Evolutionary conservation across 2,797 vertebrate genomes (phyloP).

Genomic region (Champsocephalus gunnari): DNA sequence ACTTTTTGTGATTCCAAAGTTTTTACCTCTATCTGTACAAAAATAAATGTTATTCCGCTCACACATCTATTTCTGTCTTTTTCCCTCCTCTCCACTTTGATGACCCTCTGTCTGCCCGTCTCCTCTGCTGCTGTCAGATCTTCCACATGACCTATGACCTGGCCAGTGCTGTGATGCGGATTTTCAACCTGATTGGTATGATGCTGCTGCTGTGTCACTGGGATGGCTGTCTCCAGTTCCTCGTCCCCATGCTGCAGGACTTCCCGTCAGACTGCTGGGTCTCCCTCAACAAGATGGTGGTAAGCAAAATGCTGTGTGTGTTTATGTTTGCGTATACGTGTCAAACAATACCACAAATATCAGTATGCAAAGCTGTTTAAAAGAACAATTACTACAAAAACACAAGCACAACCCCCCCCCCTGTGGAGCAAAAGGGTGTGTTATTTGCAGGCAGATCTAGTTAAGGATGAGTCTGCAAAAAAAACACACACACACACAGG

Average conservation of each 20-base stretch:
- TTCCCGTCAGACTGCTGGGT: constrained; percentile 96
- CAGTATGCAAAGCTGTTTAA: constrained; percentile 1
- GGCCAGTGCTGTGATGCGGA: constrained; percentile 95
- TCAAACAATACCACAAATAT: background rate
- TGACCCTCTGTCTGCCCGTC: constrained; percentile 28
- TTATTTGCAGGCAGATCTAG: constrained; percentile 37
- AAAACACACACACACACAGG: constrained; percentile 10
- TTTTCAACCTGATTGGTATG: constrained; percentile 96
- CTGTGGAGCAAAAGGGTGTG: constrained; percentile 15
- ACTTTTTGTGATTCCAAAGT: background rate
- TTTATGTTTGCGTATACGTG: background rate
- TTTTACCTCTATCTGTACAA: constrained; percentile 25
- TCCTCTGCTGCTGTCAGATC: constrained; percentile 83
- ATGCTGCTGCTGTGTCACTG: constrained; percentile 96
- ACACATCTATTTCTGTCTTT: constrained; percentile 18
- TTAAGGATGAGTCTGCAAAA: constrained; percentile 29
- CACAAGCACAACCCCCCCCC: background rate
- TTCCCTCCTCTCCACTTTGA: background rate
- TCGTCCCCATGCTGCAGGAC: constrained; percentile 96
- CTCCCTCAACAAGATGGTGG: constrained; percentile 97
- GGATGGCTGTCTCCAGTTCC: constrained; percentile 96
- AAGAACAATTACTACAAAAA: background rate
- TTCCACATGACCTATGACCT: constrained; percentile 98
- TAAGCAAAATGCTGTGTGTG: constrained; percentile 71
- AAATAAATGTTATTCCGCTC: constrained; percentile 39